Evolutionary conservation across 2,113 vertebrate genomes (phyloP), one percentile per base, ranked within the genome.

Genomic region (Crocuta crocuta): DNA sequence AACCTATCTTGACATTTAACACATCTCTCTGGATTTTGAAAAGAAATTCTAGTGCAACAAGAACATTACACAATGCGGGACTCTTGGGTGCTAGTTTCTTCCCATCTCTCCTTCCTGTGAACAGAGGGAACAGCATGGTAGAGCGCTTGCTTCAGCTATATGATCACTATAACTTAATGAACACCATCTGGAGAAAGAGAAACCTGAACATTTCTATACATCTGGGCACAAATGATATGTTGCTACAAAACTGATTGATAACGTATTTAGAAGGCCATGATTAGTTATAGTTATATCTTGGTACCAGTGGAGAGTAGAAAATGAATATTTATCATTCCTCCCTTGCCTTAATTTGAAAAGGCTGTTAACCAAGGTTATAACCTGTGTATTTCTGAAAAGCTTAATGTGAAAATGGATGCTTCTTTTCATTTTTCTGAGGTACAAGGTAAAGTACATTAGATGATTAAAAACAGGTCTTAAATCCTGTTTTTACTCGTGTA

Each of bases 191-290:
- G 91, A 82, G 9, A 63, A 98, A 96, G 45, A 96, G 73, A 92
- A 98, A 95, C 66, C 23, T 92, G 93, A 98, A 97, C 4, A 98
- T 98, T 95, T 98, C 71, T 73, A 96, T 98, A 90, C 95, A 97
- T 98, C 96, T 94, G 73, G 13, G 15, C 80, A 88, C 61, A 97
- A 96, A 97, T 92, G 98, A 28, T 26, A 95, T 96, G 61, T 94
- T 97, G 68, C 43, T 98, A 95, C 58, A 98, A 97, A 98, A 97
- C 53, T 96, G 97, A 98, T 98, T 98, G 98, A 98, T 98, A 98
- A 97, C 95, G 31, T 70, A 91, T 96, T 98, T 98, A 97, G 48
- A 94, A 98, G 83, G 26, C 28, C 68, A 96, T 61, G 65, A 91
- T 97, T 97, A 98, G 48, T 50, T 98, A 23, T 94, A 96, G 98